A percentile compares a stretch with the other conserved stretches of the same genome.
Evolutionary conservation across 2,797 vertebrate genomes (phyloP).

Genomic region (Pseudotriccus pelzelni): DNA sequence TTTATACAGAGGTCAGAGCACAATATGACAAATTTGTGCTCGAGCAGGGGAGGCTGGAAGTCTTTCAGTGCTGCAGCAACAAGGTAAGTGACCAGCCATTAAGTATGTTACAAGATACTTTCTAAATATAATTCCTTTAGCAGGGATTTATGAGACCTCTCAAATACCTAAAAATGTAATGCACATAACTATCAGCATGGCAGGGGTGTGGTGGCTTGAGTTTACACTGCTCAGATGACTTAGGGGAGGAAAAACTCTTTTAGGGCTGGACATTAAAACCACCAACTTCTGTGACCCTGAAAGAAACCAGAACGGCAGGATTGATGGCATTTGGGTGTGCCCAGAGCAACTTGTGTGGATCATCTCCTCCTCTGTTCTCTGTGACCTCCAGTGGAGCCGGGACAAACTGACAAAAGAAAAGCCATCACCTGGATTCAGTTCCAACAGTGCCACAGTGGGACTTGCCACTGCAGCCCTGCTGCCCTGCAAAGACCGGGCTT

Average conservation of each 20-base stretch:
- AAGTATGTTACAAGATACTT: conserved; percentile 15
- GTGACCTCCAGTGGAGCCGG: not conserved
- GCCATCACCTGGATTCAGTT: not conserved
- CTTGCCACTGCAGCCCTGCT: not conserved
- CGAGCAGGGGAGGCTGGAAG: not conserved
- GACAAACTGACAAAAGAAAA: not conserved
- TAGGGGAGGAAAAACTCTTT: not conserved
- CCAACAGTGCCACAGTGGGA: not conserved
- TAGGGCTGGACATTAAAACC: not conserved
- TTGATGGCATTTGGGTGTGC: not conserved
- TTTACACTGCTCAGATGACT: not conserved
- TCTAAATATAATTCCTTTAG: conserved; percentile 51
- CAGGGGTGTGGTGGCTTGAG: not conserved
- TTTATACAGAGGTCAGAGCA: not conserved
- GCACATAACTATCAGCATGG: not conserved
- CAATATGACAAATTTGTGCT: not conserved
- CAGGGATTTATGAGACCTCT: not conserved
- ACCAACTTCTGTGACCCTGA: not conserved
- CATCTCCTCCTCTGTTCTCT: not conserved
- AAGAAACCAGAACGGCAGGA: not conserved
- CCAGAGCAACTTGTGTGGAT: not conserved
- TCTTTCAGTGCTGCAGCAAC: conserved; percentile 15
- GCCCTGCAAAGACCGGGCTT: not conserved
- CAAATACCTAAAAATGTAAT: not conserved
- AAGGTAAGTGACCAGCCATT: not conserved